Conservation (phyloP, 2,797 vertebrate species). For the Poecilia picta region DNA sequence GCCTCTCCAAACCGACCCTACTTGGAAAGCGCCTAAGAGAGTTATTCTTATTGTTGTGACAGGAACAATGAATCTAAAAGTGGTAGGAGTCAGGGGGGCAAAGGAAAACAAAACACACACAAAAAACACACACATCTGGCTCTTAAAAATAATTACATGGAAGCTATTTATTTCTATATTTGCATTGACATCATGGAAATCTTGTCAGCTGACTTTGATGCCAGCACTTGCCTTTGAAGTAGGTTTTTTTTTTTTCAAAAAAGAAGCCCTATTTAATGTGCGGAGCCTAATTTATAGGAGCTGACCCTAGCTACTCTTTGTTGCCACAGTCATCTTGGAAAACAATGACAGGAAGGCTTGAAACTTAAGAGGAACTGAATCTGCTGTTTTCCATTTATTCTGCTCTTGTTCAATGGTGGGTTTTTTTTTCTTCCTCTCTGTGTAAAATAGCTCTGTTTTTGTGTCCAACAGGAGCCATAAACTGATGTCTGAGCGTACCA, state of each 20-base stretch:
- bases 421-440: conserved; percentile 79
- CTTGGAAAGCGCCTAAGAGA: conserved; percentile 65
- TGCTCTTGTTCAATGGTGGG: conserved; percentile 75
- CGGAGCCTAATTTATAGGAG: conserved; percentile 89
- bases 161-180: conserved; percentile 53
- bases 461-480: conserved; percentile 83
- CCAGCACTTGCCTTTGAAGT: conserved; percentile 85
- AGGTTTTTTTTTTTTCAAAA: conserved; percentile 69
- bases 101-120: conserved; percentile 68
- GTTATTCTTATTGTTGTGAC: conserved; percentile 74
- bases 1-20: conserved; percentile 65
- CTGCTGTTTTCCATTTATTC: conserved; percentile 87
- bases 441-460: conserved; percentile 88
- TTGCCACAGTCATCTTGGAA: conserved; percentile 86
- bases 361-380: conserved; percentile 88
- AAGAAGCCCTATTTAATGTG: conserved; percentile 83
- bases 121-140: conserved; percentile 63
- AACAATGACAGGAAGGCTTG: conserved; percentile 86
- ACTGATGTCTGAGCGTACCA: conserved; percentile 85
- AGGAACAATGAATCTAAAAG: conserved; percentile 77
- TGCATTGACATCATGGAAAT: conserved; percentile 72
- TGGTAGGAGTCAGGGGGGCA: conserved; percentile 55
- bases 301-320: conserved; percentile 93
- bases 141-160: conserved; percentile 56
- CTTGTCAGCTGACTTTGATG: conserved; percentile 61